Evolutionary conservation across 1,140 invertebrate species (phyloP).

Genomic region (Dryas iulia): DNA sequence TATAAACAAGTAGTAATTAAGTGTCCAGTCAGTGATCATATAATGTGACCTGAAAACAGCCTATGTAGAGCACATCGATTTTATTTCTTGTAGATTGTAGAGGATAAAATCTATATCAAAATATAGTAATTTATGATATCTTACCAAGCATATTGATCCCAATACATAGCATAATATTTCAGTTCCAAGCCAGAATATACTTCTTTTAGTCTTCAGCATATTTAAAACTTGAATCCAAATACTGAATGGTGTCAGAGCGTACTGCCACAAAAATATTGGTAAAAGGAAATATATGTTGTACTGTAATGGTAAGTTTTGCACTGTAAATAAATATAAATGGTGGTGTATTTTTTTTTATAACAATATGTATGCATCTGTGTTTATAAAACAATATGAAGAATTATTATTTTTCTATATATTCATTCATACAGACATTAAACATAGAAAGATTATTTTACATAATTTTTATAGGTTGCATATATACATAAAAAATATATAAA

Average conservation of each 20-base stretch:
- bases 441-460: too few relatives aligned
- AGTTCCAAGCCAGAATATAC: constrained; percentile 36
- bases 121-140: constrained; percentile 10
- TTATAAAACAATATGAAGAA: too few relatives aligned
- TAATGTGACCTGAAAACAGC: too few relatives aligned
- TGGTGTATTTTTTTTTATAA: not conserved
- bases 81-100: too few relatives aligned
- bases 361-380: too few relatives aligned
- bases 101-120: not conserved
- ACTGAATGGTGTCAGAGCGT: constrained; percentile 54
- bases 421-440: too few relatives aligned
- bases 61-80: too few relatives aligned
- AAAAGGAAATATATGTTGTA: constrained; percentile 84
- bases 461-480: too few relatives aligned
- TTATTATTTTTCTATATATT: too few relatives aligned
- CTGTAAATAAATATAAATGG: constrained; percentile 71
- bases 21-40: too few relatives aligned
- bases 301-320: constrained; percentile 81
- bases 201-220: constrained; percentile 38
- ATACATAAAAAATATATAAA: too few relatives aligned
- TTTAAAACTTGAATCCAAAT: constrained; percentile 46
- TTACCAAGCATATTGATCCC: constrained; percentile 63
- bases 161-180: constrained; percentile 51
- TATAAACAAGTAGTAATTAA: too few relatives aligned
- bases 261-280: constrained; percentile 82